Percentiles rank a stretch among this genome's conserved stretches.
phyloP scores from a whole-genome alignment of 2,113 vertebrate species.

The Oncorhynchus nerka region DNA sequence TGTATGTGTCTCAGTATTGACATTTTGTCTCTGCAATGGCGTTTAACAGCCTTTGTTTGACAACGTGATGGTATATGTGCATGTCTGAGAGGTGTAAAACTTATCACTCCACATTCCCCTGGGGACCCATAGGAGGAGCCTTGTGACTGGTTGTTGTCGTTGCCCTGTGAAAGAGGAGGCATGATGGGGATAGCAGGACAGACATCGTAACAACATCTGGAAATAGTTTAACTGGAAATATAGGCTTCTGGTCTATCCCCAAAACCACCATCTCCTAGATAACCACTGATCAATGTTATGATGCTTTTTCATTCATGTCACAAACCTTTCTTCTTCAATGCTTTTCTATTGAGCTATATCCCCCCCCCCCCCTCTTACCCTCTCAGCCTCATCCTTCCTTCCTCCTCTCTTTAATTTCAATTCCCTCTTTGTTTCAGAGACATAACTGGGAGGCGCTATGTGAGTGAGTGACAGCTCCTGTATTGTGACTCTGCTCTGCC shows the following conservation, averaged over 20 bases:
- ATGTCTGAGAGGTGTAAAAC: conserved; percentile 19
- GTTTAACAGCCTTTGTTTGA: conserved; percentile 2
- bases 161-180: too few relatives aligned
- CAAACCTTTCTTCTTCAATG: too few relatives aligned
- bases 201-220: too few relatives aligned
- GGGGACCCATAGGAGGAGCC: conserved; percentile 34
- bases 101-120: neutral
- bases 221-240: too few relatives aligned
- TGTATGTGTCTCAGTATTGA: too few relatives aligned
- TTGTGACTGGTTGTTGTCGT: conserved; percentile 44
- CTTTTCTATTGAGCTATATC: neutral
- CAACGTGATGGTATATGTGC: conserved; percentile 7
- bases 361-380: neutral
- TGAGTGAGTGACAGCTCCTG: conserved; percentile 49
- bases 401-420: too few relatives aligned
- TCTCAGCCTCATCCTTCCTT: neutral
- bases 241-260: too few relatives aligned
- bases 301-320: too few relatives aligned
- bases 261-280: too few relatives aligned
- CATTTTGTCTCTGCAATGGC: neutral
- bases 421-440: conserved; percentile 8
- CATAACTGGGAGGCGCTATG: conserved; percentile 33
- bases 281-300: too few relatives aligned
- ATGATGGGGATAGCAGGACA: too few relatives aligned
- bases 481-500: conserved; percentile 65